Conservation (phyloP, 2,113 vertebrate species). For the Ammodytes marinus region DNA sequence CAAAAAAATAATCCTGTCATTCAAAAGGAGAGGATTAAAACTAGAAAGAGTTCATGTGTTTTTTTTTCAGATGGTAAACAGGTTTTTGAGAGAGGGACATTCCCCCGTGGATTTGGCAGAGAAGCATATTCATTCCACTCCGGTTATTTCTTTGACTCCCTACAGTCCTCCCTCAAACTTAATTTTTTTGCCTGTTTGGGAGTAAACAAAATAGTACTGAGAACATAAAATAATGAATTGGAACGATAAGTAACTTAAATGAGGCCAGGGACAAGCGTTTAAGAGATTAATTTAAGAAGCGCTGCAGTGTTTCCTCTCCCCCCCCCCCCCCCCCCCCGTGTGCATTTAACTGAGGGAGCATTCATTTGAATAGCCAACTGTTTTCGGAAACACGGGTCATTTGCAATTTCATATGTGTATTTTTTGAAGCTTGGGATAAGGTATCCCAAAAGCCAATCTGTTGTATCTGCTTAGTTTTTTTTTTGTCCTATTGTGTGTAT, state of each 20-base stretch:
- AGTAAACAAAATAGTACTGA: conserved; percentile 54
- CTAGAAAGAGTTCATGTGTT: conserved; percentile 60
- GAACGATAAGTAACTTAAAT: conserved; percentile 45
- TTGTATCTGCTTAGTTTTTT: not conserved
- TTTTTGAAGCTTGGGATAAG: not conserved
- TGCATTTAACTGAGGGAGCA: not conserved
- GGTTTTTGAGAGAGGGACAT: conserved; percentile 58
- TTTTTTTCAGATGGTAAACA: conserved; percentile 69
- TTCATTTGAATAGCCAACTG: conserved; percentile 31
- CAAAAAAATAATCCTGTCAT: conserved; percentile 81
- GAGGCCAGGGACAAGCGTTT: conserved; percentile 30
- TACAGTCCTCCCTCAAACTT: conserved; percentile 40
- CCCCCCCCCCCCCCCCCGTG: conserved; percentile 8
- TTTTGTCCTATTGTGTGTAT: not conserved
- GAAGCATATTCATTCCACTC: conserved; percentile 63
- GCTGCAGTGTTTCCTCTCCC: conserved; percentile 15
- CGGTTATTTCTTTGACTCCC: conserved; percentile 51
- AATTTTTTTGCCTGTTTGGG: conserved; percentile 49
- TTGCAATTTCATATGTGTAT: not conserved
- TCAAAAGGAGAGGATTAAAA: conserved; percentile 80
- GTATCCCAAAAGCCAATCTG: not conserved
- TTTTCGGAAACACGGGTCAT: not conserved
- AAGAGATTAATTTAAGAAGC: conserved; percentile 9
- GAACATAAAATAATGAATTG: conserved; percentile 47
- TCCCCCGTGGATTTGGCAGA: conserved; percentile 57